A percentile compares a stretch with the other conserved stretches of the same genome.
These are phyloP conservation scores for Mesembrinibis cayennensis DNA, from an alignment of 2,113 vertebrate species.

Conservation along the genomic window DNA sequence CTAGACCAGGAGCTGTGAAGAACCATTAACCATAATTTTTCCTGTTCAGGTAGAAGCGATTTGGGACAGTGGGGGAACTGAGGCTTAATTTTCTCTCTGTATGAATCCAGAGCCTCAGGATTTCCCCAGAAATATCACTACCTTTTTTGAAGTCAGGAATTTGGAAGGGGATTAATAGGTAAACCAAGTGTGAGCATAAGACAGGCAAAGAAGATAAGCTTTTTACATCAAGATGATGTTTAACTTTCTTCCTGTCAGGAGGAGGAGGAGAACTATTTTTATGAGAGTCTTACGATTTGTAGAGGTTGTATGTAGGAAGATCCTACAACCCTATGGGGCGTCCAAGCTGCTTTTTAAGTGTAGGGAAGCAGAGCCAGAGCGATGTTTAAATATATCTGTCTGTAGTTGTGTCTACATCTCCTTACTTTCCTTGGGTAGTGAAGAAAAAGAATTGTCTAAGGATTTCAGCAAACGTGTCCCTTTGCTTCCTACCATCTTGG, in stretches of 20 bases:
- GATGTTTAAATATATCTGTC: background rate
- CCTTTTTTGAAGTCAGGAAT: background rate
- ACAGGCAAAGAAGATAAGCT: background rate
- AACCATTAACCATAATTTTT: background rate
- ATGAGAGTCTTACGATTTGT: background rate
- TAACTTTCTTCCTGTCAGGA: background rate
- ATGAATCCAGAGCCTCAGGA: background rate
- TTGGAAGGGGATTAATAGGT: background rate
- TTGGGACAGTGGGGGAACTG: background rate
- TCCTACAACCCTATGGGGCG: background rate
- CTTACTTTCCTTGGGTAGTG: background rate
- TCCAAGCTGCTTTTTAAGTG: background rate
- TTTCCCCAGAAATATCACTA: background rate
- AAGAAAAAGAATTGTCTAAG: background rate
- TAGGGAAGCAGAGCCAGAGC: background rate
- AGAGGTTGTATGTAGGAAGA: background rate
- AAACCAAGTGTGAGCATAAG: background rate
- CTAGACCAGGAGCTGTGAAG: background rate
- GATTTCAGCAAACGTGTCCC: background rate
- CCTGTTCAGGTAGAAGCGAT: background rate
- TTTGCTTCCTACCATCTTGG: background rate
- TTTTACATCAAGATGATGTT: background rate
- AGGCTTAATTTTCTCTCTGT: background rate
- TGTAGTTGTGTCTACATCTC: background rate
- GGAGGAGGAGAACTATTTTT: background rate